phyloP scores from a whole-genome alignment of 53 echinoderm and acorn worm species.

The Zoroaster sp. region DNA sequence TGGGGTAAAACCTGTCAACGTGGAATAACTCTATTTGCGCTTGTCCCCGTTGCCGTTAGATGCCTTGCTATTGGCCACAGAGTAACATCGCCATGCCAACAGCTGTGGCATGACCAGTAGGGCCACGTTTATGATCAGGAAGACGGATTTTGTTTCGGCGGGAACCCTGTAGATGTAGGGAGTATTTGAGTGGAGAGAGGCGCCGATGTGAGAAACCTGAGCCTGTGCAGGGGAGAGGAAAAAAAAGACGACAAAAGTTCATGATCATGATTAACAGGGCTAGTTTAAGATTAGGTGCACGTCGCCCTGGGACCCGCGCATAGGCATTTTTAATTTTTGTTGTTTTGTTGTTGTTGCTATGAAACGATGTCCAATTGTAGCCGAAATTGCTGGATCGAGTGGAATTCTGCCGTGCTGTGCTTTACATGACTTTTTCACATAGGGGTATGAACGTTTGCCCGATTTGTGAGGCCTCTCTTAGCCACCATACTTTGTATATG shows the following conservation, averaged over 20 bases:
- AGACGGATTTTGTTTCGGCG: conserved; percentile 56
- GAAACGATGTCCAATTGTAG: no score
- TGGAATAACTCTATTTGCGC: not conserved
- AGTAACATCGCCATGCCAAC: conserved; percentile 89
- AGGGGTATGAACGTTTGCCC: no score
- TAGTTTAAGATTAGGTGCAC: not conserved
- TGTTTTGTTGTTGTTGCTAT: no score
- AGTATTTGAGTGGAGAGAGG: conserved; percentile 86
- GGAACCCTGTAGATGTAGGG: conserved; percentile 92
- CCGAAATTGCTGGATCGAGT: no score
- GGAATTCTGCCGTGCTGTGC: no score
- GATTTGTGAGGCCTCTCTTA: no score
- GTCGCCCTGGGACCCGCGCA: no score
- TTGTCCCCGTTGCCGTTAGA: not conserved
- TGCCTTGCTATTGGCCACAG: conserved; percentile 32
- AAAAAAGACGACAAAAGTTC: not conserved
- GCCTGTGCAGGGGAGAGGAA: conserved; percentile 48
- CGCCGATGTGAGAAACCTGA: conserved; percentile 90
- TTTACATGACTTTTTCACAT: no score
- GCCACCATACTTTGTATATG: no score
- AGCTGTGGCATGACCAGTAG: conserved; percentile 88
- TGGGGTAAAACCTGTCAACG: not conserved
- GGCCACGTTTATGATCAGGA: conserved; percentile 76
- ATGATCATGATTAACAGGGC: not conserved
- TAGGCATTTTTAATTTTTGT: no score